Conservation (phyloP, 2,888 invertebrate species). For the Apotomis turbidana region DNA sequence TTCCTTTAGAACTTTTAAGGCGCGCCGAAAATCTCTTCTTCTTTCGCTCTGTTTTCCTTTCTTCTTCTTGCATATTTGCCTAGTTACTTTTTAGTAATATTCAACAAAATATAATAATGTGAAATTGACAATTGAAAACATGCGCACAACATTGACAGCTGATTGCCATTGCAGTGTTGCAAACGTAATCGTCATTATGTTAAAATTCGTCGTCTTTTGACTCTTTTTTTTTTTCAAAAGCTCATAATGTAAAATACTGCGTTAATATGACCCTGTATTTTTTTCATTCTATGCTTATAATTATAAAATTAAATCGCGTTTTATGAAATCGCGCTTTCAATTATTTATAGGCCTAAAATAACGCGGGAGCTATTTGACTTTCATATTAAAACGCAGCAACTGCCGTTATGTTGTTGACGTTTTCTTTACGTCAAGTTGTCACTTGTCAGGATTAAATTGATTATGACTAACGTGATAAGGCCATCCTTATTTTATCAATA, state of each 20-base stretch:
- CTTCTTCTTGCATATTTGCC: conserved; percentile 56
- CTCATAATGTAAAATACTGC: too few relatives aligned
- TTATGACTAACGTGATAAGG: background rate
- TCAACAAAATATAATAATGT: background rate
- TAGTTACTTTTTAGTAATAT: background rate
- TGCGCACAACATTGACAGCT: background rate
- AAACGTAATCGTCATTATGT: background rate
- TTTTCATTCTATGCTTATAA: too few relatives aligned
- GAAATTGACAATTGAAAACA: background rate
- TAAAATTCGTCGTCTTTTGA: background rate
- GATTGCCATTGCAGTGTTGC: background rate
- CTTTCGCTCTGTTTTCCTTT: conserved; percentile 68
- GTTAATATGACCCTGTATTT: too few relatives aligned
- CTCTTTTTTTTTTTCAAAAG: too few relatives aligned
- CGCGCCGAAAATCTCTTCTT: conserved; percentile 70
- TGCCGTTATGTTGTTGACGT: background rate
- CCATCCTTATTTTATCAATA: background rate
- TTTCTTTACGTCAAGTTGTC: background rate
- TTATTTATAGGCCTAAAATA: too few relatives aligned
- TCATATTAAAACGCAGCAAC: background rate
- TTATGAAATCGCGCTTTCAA: too few relatives aligned
- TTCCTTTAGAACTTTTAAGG: conserved; percentile 64
- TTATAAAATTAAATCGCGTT: too few relatives aligned
- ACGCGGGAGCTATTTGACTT: background rate
- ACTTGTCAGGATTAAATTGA: background rate